Conservation (phyloP, 2,797 vertebrate species). For the Lagorchestes hirsutus region DNA sequence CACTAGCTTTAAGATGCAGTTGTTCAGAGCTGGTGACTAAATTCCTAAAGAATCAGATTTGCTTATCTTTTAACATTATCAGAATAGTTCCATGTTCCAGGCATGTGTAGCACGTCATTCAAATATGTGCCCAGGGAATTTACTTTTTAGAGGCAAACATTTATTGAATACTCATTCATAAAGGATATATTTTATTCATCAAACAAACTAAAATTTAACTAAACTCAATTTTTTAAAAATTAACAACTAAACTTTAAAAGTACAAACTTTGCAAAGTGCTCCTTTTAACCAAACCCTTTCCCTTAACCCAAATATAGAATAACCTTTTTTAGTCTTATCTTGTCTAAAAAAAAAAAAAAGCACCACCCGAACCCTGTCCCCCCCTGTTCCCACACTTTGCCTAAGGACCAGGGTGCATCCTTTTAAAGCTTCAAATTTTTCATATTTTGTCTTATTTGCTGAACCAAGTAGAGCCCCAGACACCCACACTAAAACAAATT, state of each 20-base stretch:
- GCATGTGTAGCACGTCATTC: too few relatives aligned
- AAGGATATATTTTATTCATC: not conserved
- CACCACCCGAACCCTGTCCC: not conserved
- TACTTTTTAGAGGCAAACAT: not conserved
- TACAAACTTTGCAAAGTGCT: conserved; percentile 6
- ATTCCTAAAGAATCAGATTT: not conserved
- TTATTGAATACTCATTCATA: not conserved
- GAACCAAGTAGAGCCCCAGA: not conserved
- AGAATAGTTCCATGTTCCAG: not conserved
- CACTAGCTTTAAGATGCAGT: not conserved
- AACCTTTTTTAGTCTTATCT: not conserved
- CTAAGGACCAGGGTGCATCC: not conserved
- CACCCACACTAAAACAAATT: not conserved
- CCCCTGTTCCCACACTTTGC: not conserved
- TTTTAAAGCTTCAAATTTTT: not conserved
- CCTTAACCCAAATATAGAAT: not conserved
- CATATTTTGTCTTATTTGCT: not conserved
- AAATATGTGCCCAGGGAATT: not conserved
- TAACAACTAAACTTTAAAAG: not conserved
- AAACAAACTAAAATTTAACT: not conserved
- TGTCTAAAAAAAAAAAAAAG: not conserved
- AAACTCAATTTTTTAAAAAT: not conserved
- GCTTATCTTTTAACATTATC: not conserved
- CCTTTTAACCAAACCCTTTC: conserved; percentile 4
- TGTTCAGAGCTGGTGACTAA: not conserved